A percentile compares a stretch with the other conserved stretches of the same genome.
Evolutionary conservation across 2,113 vertebrate genomes (phyloP).

Genomic region (Tympanuchus pallidicinctus): DNA sequence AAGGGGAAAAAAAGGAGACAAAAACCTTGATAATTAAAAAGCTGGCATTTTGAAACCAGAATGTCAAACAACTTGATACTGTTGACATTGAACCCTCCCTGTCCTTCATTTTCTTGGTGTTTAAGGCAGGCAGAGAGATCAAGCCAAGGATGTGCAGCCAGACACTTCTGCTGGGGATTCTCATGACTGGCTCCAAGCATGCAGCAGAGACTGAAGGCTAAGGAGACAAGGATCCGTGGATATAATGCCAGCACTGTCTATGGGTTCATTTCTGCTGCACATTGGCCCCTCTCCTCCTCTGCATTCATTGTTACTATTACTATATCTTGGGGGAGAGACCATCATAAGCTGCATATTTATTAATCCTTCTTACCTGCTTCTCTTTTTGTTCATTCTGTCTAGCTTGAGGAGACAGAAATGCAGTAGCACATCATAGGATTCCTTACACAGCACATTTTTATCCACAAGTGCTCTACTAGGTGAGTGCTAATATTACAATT

Average conservation of each 20-base stretch:
- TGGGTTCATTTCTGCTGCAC: background rate
- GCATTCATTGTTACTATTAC: background rate
- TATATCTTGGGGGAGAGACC: constrained; percentile 18
- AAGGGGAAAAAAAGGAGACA: background rate
- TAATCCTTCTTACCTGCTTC: constrained; percentile 34
- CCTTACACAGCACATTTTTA: background rate
- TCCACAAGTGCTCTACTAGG: background rate
- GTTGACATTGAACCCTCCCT: constrained; percentile 17
- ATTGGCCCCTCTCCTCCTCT: background rate
- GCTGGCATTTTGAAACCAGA: constrained; percentile 54
- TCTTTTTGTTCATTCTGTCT: background rate
- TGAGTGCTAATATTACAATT: background rate
- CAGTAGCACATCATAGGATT: background rate
- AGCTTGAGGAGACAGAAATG: background rate
- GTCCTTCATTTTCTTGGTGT: background rate
- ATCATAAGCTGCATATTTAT: background rate
- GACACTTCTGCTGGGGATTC: constrained; percentile 39
- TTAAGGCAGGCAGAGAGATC: constrained; percentile 28
- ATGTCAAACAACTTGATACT: constrained; percentile 55
- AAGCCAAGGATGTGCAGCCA: background rate
- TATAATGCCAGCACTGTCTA: background rate
- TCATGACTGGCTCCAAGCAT: background rate
- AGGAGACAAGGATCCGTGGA: constrained; percentile 18
- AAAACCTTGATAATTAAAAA: constrained; percentile 43
- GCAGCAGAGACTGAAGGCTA: background rate